A percentile compares a stretch with the other conserved stretches of the same genome.
Evolutionary conservation across 2,888 invertebrate species (phyloP).

Genomic region (Phalera bucephala): DNA sequence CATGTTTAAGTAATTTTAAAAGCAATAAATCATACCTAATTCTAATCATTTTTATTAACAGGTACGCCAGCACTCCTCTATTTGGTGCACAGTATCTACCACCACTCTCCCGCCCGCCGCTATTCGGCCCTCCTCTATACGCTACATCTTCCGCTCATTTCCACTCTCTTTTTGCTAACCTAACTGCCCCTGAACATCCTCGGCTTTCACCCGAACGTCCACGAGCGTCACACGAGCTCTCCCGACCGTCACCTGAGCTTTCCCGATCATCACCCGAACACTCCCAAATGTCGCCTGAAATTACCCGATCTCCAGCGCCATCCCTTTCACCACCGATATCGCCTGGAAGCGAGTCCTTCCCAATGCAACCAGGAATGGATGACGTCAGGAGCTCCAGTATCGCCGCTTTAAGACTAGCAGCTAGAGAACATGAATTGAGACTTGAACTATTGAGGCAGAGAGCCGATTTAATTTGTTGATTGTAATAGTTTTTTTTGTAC

Average conservation of each 20-base stretch:
- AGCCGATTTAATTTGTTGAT: constrained; percentile 72
- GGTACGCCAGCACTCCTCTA: constrained; percentile 69
- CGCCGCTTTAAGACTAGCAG: constrained; percentile 92
- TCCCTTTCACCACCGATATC: constrained; percentile 81
- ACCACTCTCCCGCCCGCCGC: constrained; percentile 59
- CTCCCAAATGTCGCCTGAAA: constrained; percentile 42
- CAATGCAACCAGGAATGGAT: constrained; percentile 69
- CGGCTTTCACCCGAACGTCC: constrained; percentile 65
- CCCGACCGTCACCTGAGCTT: constrained; percentile 47
- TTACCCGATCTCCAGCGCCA: constrained; percentile 57
- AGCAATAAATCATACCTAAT: neutral
- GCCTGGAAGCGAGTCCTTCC: constrained; percentile 76
- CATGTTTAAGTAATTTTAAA: too few relatives aligned
- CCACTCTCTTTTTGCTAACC: constrained; percentile 92
- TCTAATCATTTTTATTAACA: constrained; percentile 37
- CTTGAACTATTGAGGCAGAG: constrained; percentile 91
- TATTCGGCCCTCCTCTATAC: constrained; percentile 73
- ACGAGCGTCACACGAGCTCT: constrained; percentile 40
- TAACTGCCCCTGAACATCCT: constrained; percentile 82
- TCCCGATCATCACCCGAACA: constrained; percentile 52
- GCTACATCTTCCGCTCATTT: constrained; percentile 85
- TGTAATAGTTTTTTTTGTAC: constrained; percentile 1
- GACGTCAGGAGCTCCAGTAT: constrained; percentile 94
- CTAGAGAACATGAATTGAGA: constrained; percentile 93
- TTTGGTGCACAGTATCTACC: constrained; percentile 72